Conservation (phyloP, 1,140 invertebrate genomes). For the Ditylenchus dipsaci region DNA sequence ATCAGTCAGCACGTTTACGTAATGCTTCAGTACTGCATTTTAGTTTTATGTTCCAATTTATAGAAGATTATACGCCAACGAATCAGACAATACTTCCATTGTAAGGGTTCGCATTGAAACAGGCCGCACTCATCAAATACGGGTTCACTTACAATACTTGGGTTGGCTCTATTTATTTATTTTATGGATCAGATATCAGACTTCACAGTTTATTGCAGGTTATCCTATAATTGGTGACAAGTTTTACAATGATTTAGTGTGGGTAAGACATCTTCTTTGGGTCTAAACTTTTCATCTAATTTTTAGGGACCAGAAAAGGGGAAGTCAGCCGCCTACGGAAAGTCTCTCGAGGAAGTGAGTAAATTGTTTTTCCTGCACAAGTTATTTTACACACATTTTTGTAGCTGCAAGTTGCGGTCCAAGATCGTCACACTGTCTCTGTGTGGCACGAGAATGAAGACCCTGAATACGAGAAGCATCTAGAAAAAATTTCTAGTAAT, state of each 20-base stretch:
- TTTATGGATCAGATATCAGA: background rate
- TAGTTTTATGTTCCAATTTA: background rate
- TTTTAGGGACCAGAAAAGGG: conserved; percentile 86
- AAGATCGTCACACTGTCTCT: conserved; percentile 22
- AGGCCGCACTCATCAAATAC: conserved; percentile 94
- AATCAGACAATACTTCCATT: conserved; percentile 73
- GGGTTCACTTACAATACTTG: conserved; percentile 95
- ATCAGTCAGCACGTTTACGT: background rate
- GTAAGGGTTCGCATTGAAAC: conserved; percentile 84
- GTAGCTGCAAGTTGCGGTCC: background rate
- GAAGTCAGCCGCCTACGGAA: conserved; percentile 82
- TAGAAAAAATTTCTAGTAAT: conserved; percentile 12
- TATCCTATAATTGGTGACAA: conserved; percentile 8
- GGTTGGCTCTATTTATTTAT: conserved; percentile 63
- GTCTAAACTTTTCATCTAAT: conserved; percentile 73
- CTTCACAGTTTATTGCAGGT: conserved; percentile 4
- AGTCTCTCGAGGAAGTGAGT: conserved; percentile 74
- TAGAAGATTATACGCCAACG: conserved; percentile 60
- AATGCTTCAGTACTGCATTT: conserved; percentile 4
- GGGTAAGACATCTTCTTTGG: conserved; percentile 21
- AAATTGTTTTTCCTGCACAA: background rate
- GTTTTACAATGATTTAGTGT: background rate
- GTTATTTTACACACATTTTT: background rate
- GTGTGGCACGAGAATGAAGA: conserved; percentile 36
- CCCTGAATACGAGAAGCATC: conserved; percentile 37